Base-by-base conservation (phyloP, 2,113 vertebrate species). In the Pantherophis guttatus region DNA sequence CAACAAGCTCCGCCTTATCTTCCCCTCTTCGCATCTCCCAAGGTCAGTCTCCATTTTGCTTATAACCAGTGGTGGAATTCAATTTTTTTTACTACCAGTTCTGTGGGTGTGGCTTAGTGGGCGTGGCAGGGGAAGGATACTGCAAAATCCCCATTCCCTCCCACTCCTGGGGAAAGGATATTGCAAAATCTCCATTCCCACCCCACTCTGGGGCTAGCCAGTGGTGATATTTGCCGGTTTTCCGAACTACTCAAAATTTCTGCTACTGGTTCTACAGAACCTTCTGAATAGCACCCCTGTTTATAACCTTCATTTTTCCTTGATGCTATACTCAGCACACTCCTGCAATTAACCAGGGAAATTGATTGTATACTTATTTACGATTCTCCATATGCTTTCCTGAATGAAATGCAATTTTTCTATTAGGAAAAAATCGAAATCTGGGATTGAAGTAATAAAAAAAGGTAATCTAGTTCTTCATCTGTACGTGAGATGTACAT, bases 11-110 rank as follows among this genome's bases (percentile, higher is more conserved):
- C 98, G 98, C 53, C 98, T 99, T 70, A 95, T 99, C 94, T 99
- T 99, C 95, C 99, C 99, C 24, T 98, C 99, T 29, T 98, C 98
- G 1, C 98, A 98, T 94, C 97, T 99, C 19, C 99, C 99, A 97
- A 99, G 98, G 99, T 99, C 92, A 98, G 3, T 33, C 10, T 11
- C 13, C 19, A 58, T 89, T 89, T 54, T 4, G 1, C 44, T 48
- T 48, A 48, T 48, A 48, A 48, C 44, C 44, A 48, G 44, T 48
- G 44, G 44, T 48, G 3, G 44, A 48, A 48, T 48, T 48, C 44
- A 48, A 48, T 48, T 48, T 48, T 48, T 48, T 48, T 48, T 48
- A 48, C 44, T 48, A 48, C 44, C 4, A 5, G 44, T 48, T 48
- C 44, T 48, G 4, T 48, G 44, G 44, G 44, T 1, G 44, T 48